Base-by-base conservation (phyloP, 2,888 invertebrate species). In the Lutraria lutraria region DNA sequence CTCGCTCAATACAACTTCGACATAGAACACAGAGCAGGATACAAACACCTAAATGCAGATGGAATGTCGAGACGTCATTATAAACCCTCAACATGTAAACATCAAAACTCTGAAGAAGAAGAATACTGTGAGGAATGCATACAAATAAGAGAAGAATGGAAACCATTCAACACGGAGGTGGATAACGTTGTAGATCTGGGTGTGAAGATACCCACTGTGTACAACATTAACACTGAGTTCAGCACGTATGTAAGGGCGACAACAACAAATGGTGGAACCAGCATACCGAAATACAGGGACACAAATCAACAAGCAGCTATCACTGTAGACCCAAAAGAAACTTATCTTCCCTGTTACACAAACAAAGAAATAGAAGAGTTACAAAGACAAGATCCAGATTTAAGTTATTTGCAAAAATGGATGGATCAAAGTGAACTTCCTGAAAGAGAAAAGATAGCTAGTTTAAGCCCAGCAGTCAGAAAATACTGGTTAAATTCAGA, bases 1-100 rank as follows among this genome's bases (percentile, higher is more conserved):
- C 43, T 80, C 6, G 34, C 80, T 21, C 80, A 19, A 43, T 80
- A 80, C 43, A 21, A 80, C 6, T 80, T 80, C 19, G 21, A 31
- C 6, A 80, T 80, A 43, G 10, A 80, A 43, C 80, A 34, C 43
- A n/a, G 88, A 34, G 72, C 88, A 31, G 88, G 88, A 15, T 76
- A 53, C 25, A 79, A 43, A 0, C 88, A 88, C 25, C 52, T 63
- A 13, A 84, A 88, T 84, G 85, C 88, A 13, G 88, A 85, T 34
- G 52, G 85, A 52, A 31, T 81, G 13, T 56, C 34, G 25, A 16
- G 87, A 15, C 76, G 60, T 56, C 83, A 83, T 19, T 83, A 10
- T 53, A 54, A 54, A 25, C 10, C 52, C 34, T 43, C 21, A 15
- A n/a, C n/a, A 10, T n/a, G 31, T 2, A 53, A 1, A 25, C 12